Evolutionary conservation across 2,113 vertebrate genomes (phyloP).

Genomic region (Odocoileus virginianus): DNA sequence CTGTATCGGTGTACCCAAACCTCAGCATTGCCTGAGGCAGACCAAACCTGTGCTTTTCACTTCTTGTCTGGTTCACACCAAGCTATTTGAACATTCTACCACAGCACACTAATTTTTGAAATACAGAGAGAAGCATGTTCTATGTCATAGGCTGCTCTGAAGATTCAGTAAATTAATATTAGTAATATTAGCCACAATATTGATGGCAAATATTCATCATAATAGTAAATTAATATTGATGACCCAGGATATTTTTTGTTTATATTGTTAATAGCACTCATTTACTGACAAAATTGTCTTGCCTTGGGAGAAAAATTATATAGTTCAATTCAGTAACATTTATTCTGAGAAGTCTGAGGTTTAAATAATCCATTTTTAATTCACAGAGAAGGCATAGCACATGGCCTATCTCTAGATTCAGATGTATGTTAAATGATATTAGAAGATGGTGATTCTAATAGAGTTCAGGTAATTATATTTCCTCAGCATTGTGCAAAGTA

Average conservation of each 20-base stretch:
- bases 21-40: neutral
- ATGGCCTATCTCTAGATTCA: neutral
- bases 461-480: neutral
- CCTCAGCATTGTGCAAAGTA: neutral
- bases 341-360: neutral
- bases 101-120: neutral
- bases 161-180: neutral
- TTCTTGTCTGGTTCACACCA: neutral
- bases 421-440: neutral
- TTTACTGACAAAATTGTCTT: neutral
- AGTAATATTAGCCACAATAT: neutral
- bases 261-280: neutral
- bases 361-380: neutral
- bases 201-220: neutral
- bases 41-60: neutral
- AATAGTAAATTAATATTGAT: neutral
- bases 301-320: neutral
- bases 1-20: rapidly evolving
- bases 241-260: neutral
- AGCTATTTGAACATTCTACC: neutral
- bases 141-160: neutral
- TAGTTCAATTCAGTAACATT: neutral
- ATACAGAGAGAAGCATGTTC: neutral
- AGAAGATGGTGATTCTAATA: neutral
- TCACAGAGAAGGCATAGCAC: neutral